Conservation (phyloP, 2,113 vertebrate species). For the Cyphomyrus discorhynchus region DNA sequence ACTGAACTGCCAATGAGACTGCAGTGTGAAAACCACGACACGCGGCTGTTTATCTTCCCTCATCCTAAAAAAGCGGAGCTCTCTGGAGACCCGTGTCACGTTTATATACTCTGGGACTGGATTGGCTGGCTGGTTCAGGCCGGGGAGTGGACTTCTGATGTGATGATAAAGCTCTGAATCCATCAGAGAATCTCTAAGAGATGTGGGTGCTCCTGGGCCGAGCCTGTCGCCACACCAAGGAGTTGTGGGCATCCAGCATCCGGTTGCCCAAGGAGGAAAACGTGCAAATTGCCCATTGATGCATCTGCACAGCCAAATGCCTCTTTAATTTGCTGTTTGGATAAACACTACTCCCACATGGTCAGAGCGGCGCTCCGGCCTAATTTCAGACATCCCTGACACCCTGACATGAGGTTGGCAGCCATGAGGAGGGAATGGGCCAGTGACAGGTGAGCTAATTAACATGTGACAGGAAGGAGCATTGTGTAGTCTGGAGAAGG, state of each 20-base stretch:
- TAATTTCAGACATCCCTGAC: background rate
- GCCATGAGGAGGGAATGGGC: background rate
- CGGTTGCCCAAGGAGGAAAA: background rate
- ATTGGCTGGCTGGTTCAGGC: conserved; percentile 33
- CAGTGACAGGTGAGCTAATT: conserved; percentile 20
- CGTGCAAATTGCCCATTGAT: background rate
- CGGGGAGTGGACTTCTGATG: conserved; percentile 28
- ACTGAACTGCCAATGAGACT: background rate
- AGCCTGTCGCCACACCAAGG: conserved; percentile 12
- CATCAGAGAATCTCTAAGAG: conserved; percentile 28
- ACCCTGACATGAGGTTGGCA: background rate
- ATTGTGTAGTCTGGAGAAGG: conserved; percentile 39
- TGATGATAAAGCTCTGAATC: conserved; percentile 36
- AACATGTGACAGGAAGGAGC: conserved; percentile 46
- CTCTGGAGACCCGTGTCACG: conserved; percentile 29
- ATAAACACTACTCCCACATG: background rate
- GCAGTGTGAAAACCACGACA: conserved; percentile 22
- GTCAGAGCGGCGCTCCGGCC: background rate
- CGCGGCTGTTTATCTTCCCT: conserved; percentile 41
- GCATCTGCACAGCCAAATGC: background rate
- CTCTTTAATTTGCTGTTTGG: background rate
- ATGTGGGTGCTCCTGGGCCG: background rate
- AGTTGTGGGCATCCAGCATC: conserved; percentile 15
- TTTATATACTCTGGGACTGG: conserved; percentile 25
- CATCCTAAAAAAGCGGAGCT: background rate